Evolutionary conservation across 1,140 invertebrate genomes (phyloP).

Genomic region (Tribolium madens): DNA sequence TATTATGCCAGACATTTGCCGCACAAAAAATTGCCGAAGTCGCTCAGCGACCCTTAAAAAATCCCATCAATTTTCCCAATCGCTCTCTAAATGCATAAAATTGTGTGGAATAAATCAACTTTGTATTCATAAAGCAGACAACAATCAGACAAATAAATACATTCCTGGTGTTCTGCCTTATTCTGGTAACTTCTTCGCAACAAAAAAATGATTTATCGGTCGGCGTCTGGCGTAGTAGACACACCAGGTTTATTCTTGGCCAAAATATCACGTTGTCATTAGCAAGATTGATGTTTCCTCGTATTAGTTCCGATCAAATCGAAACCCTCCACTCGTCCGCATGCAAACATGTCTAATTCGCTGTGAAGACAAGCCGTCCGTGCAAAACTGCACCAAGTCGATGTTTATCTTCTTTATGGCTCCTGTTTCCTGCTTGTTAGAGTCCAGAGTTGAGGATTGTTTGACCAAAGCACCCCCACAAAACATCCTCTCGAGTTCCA

Average conservation of each 20-base stretch:
- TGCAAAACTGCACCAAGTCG: slow-evolving; percentile 11
- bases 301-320: not conserved
- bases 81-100: not conserved
- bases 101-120: slow-evolving; percentile 9
- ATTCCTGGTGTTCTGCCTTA: not conserved
- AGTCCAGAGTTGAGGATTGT: slow-evolving; percentile 7
- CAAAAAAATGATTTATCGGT: slow-evolving; percentile 16
- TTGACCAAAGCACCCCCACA: slow-evolving; percentile 26
- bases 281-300: slow-evolving; percentile 21
- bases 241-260: not conserved
- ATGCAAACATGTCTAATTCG: slow-evolving; percentile 9
- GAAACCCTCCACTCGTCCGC: not conserved
- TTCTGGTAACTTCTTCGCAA: not conserved
- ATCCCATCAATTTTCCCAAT: not conserved
- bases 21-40: too few relatives aligned
- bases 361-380: not conserved
- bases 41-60: not conserved
- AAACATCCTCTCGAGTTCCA: slow-evolving; percentile 47
- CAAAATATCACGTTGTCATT: slow-evolving; percentile 20
- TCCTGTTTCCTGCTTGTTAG: slow-evolving; percentile 21
- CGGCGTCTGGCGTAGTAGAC: not conserved
- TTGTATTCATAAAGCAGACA: slow-evolving; percentile 5
- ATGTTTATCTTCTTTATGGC: slow-evolving; percentile 10
- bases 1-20: too few relatives aligned
- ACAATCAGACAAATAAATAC: slow-evolving; percentile 24